Conservation (phyloP, 2,888 invertebrate species). For the Nemapogon koenigi region DNA sequence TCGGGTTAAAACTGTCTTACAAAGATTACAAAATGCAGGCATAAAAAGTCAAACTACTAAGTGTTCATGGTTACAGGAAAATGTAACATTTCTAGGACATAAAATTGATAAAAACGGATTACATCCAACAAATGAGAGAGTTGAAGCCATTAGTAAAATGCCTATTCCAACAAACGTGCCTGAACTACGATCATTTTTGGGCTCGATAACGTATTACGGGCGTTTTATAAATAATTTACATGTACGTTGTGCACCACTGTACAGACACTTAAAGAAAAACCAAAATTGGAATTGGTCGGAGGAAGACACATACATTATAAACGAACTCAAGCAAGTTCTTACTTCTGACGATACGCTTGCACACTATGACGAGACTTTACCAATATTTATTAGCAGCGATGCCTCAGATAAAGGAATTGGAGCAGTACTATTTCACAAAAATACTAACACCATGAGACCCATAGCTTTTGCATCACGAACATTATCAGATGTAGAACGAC, state of each 20-base stretch:
- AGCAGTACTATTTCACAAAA: no score
- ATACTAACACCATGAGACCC: no score
- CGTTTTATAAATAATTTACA: not conserved
- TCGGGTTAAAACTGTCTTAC: not conserved
- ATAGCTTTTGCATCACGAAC: no score
- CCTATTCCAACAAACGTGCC: not conserved
- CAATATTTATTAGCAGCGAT: not conserved
- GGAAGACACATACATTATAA: conserved; percentile 1
- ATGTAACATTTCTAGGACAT: conserved; percentile 3
- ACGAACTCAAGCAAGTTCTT: conserved; percentile 4
- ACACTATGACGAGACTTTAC: not conserved
- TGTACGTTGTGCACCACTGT: not conserved
- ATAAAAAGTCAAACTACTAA: conserved; percentile 10
- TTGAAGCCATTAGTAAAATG: conserved; percentile 2
- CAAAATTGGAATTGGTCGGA: conserved; percentile 2
- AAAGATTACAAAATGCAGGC: conserved; percentile 16
- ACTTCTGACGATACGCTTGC: not conserved
- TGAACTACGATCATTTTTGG: not conserved
- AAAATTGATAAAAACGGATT: conserved; percentile 1
- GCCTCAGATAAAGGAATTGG: not conserved
- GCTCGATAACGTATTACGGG: not conserved
- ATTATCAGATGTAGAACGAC: no score
- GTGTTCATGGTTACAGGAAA: conserved; percentile 7
- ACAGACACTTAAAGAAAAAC: conserved; percentile 4
- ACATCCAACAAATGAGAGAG: conserved; percentile 5